A percentile compares a stretch with the other conserved stretches of the same genome.
Evolutionary conservation across 2,113 vertebrate genomes (phyloP).

Genomic region (Mus musculus): GRCm39 chr6:125727001-125727500

Average conservation of each 20-base stretch:
- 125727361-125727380: not conserved
- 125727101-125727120: not conserved
- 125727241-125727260: not conserved
- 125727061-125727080: too few relatives aligned
- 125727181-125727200: not conserved
- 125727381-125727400: not conserved
- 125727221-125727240: not conserved
- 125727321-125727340: not conserved
- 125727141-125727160: not conserved
- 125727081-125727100: too few relatives aligned
- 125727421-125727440: not conserved
- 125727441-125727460: not conserved
- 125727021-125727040: not conserved
- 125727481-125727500: not conserved
- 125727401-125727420: not conserved
- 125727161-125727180: too few relatives aligned
- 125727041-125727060: not conserved
- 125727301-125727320: not conserved
- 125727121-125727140: not conserved
- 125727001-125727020: not conserved
- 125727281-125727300: not conserved
- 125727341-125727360: not conserved
- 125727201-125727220: not conserved
- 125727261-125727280: fast-evolving
- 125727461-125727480: not conserved